Conservation (phyloP, 2,888 invertebrate species). For the Doris montereyensis region DNA sequence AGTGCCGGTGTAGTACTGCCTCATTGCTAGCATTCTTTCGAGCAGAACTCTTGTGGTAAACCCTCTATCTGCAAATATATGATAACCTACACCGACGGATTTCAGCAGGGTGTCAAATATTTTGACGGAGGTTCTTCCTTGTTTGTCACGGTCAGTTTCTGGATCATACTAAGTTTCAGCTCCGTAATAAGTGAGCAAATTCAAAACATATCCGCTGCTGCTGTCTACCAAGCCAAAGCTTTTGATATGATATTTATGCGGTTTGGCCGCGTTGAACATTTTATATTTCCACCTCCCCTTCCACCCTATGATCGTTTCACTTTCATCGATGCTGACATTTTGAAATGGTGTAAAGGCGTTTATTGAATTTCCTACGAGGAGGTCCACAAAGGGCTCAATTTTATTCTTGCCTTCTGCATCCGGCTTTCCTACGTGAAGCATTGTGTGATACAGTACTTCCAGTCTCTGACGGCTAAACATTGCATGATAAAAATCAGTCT, state of each 20-base stretch:
- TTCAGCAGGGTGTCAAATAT: constrained; percentile 4
- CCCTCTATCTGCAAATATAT: constrained; percentile 2
- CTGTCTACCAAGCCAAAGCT: constrained; percentile 14
- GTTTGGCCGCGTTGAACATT: background rate
- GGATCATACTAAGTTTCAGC: background rate
- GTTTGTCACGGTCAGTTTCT: background rate
- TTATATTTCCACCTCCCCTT: background rate
- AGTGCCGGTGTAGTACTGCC: constrained; percentile 3
- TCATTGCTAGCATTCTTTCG: background rate
- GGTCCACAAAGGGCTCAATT: too few species aligned
- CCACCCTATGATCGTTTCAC: constrained; percentile 8
- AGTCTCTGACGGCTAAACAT: background rate
- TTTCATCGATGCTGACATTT: background rate
- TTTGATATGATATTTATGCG: background rate
- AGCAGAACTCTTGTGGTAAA: constrained; percentile 1
- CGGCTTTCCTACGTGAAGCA: too few species aligned
- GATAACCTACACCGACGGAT: background rate
- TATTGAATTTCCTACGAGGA: too few species aligned
- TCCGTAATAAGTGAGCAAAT: constrained; percentile 7
- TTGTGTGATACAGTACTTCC: too few species aligned
- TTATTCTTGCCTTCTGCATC: too few species aligned
- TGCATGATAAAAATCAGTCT: too few species aligned
- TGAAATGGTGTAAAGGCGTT: background rate
- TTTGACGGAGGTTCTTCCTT: background rate
- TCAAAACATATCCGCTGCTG: background rate